Conservation (phyloP, 2,888 invertebrate species). For the Hirtodrosophila confusa region DNA sequence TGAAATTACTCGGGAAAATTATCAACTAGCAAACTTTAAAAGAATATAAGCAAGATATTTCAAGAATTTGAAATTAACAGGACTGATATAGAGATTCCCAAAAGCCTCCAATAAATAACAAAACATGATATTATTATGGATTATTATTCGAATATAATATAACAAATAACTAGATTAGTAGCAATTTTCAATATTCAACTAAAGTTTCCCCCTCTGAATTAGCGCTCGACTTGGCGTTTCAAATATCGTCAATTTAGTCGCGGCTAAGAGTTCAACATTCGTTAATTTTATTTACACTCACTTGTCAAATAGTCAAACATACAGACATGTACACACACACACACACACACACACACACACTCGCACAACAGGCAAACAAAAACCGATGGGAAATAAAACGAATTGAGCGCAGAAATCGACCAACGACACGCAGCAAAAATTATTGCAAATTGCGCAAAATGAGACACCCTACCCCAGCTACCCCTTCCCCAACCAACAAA, state of each 20-base stretch:
- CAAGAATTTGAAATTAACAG: no score
- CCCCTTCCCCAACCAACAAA: background rate
- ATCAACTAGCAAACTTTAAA: no score
- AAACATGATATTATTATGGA: no score
- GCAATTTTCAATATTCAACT: conserved; percentile 1
- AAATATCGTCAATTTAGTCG: conserved; percentile 34
- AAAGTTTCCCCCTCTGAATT: background rate
- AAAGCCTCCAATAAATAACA: no score
- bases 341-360: conserved; percentile 49
- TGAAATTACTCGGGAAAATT: no score
- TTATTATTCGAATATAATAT: no score
- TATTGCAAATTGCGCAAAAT: conserved; percentile 40
- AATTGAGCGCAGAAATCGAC: conserved; percentile 28
- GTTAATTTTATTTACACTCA: conserved; percentile 76
- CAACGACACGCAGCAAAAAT: conserved; percentile 40
- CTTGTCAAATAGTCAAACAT: conserved; percentile 53
- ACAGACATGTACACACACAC: conserved; percentile 26
- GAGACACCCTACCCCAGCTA: conserved; percentile 7
- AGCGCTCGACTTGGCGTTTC: conserved; percentile 7
- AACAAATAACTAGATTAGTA: background rate
- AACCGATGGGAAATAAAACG: conserved; percentile 8
- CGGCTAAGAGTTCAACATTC: conserved; percentile 54
- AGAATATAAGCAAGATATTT: no score
- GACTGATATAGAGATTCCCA: no score
- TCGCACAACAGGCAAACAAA: conserved; percentile 10